Evolutionary conservation across 2,888 invertebrate species (phyloP).

Genomic region (Hydraecia micacea): DNA sequence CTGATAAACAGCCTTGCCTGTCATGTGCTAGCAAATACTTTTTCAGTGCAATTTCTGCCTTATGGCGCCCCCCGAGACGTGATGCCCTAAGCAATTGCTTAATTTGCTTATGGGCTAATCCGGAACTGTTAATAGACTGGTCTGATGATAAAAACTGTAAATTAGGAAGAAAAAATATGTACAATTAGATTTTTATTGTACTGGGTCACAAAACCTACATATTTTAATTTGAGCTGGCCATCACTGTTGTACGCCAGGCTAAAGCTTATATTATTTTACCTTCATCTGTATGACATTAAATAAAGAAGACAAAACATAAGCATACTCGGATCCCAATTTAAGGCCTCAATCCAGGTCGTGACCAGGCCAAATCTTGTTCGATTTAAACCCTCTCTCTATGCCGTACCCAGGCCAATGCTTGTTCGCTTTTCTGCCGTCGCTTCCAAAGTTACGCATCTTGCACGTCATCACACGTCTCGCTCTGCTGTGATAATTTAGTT

Average conservation of each 20-base stretch:
- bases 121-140: no score
- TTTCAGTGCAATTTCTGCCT: no score
- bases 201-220: not conserved
- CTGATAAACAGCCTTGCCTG: no score
- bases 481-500: slow-evolving; percentile 74
- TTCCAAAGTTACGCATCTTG: slow-evolving; percentile 64
- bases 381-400: slow-evolving; percentile 14
- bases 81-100: no score
- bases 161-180: not conserved
- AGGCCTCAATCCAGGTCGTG: not conserved
- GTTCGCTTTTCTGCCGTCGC: slow-evolving; percentile 56
- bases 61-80: no score
- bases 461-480: slow-evolving; percentile 60
- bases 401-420: slow-evolving; percentile 7
- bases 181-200: no score
- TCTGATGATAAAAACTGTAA: not conserved
- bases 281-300: not conserved
- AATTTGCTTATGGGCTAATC: no score
- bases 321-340: not conserved
- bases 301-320: not conserved
- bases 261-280: not conserved
- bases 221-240: not conserved
- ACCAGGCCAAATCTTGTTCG: slow-evolving; percentile 6
- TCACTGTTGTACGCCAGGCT: not conserved
- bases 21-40: no score